Conservation (phyloP, 2,888 invertebrate genomes). For the Allygus modestus region DNA sequence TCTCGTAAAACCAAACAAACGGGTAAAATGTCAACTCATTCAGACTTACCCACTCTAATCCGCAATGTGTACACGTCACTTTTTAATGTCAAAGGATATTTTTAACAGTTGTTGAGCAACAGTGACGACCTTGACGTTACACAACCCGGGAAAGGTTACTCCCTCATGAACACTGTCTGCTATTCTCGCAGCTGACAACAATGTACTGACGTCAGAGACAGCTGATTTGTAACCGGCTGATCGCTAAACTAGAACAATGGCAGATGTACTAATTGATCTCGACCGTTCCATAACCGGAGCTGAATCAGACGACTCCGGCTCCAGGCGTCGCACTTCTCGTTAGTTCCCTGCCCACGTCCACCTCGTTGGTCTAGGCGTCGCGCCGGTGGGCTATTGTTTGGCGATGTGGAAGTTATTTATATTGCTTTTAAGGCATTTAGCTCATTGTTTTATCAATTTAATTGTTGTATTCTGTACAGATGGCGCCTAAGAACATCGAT, state of each 20-base stretch:
- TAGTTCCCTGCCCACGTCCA: constrained; percentile 12
- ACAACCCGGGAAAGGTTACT: constrained; percentile 40
- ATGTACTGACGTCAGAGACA: constrained; percentile 51
- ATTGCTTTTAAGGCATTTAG: not conserved
- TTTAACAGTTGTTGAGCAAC: constrained; percentile 36
- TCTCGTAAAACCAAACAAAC: not conserved
- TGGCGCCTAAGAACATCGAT: not conserved
- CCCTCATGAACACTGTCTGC: constrained; percentile 11
- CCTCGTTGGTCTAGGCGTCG: not conserved
- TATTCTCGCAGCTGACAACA: constrained; percentile 46
- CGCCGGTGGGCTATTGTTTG: not conserved
- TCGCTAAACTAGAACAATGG: constrained; percentile 42
- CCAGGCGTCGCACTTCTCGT: constrained; percentile 14
- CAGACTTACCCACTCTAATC: not conserved
- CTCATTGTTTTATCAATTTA: not conserved
- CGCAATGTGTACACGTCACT: not conserved
- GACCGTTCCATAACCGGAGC: constrained; percentile 17
- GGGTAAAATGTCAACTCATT: constrained; percentile 36
- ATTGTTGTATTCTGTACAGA: not conserved
- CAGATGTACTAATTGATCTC: constrained; percentile 14
- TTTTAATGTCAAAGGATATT: constrained; percentile 41
- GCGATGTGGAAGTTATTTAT: not conserved
- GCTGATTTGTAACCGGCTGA: constrained; percentile 56
- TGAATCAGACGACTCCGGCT: not conserved
- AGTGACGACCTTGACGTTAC: constrained; percentile 38